Evolutionary conservation across 1,140 invertebrate genomes (phyloP).

Genomic region (Spodoptera litura): DNA sequence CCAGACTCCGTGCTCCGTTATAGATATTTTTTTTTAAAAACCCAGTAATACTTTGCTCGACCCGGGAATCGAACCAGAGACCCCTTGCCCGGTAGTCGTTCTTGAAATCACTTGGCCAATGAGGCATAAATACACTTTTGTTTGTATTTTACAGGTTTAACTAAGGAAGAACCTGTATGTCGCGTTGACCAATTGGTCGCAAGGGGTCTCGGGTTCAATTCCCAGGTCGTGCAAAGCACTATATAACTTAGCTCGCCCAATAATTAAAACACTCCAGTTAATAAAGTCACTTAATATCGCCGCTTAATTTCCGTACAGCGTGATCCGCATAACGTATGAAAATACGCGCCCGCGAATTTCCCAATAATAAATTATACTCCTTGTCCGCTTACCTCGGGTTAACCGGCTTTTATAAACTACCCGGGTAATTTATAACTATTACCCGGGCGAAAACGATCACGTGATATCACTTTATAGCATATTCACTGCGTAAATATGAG

Average conservation of each 20-base stretch:
- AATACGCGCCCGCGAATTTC: conserved; percentile 80
- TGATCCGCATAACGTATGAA: conserved; percentile 67
- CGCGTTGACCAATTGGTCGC: too few species aligned
- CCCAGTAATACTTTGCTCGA: too few species aligned
- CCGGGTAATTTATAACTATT: conserved; percentile 86
- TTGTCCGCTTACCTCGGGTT: conserved; percentile 85
- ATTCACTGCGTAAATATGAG: conserved; percentile 83
- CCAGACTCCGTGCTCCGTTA: too few species aligned
- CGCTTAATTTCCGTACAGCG: conserved; percentile 21
- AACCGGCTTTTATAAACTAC: conserved; percentile 86
- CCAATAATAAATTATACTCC: conserved; percentile 84
- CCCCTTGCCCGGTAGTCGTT: too few species aligned
- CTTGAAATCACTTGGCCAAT: too few species aligned
- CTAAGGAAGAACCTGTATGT: too few species aligned
- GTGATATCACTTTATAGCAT: conserved; percentile 85
- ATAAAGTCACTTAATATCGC: not conserved
- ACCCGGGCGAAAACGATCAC: conserved; percentile 83
- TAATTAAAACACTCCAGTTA: conserved; percentile 12
- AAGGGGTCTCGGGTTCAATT: too few species aligned
- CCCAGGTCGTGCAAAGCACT: too few species aligned
- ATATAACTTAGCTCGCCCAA: not conserved
- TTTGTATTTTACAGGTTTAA: too few species aligned
- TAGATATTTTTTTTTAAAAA: too few species aligned
- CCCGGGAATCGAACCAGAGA: too few species aligned
- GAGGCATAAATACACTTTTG: too few species aligned